Evolutionary conservation across 2,113 vertebrate genomes (phyloP).

Genomic region (Eubucco bourcierii): DNA sequence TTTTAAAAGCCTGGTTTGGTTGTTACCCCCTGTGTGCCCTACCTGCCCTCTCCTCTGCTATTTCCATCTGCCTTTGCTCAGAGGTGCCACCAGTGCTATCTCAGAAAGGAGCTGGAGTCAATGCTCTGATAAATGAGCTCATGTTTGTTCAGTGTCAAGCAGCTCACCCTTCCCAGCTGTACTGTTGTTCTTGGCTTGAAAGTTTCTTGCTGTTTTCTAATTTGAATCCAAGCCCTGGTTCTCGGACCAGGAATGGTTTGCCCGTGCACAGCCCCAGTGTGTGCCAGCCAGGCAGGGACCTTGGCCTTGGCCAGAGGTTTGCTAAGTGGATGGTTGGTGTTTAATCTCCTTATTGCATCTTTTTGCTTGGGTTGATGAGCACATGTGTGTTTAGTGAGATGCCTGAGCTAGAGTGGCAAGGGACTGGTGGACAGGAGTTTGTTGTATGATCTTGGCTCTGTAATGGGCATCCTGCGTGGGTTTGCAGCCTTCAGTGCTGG

Average conservation of each 20-base stretch:
- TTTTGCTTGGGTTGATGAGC: background rate
- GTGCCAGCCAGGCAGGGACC: background rate
- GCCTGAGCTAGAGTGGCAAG: background rate
- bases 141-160: constrained; percentile 32
- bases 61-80: background rate
- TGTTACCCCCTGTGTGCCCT: background rate
- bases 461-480: background rate
- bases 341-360: background rate
- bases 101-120: background rate
- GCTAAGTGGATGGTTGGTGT: background rate
- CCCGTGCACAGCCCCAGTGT: background rate
- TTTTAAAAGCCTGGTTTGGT: background rate
- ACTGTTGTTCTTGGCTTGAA: constrained; percentile 48
- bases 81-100: background rate
- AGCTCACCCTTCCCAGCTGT: background rate
- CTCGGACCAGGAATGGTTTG: accelerated
- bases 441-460: accelerated
- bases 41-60: background rate
- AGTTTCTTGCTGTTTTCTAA: background rate
- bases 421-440: background rate
- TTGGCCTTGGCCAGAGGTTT: background rate
- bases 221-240: background rate
- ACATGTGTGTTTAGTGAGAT: background rate
- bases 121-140: background rate
- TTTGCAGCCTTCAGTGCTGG: background rate